phyloP scores from a whole-genome alignment of 2,113 vertebrate genomes.

The Micromys minutus region DNA sequence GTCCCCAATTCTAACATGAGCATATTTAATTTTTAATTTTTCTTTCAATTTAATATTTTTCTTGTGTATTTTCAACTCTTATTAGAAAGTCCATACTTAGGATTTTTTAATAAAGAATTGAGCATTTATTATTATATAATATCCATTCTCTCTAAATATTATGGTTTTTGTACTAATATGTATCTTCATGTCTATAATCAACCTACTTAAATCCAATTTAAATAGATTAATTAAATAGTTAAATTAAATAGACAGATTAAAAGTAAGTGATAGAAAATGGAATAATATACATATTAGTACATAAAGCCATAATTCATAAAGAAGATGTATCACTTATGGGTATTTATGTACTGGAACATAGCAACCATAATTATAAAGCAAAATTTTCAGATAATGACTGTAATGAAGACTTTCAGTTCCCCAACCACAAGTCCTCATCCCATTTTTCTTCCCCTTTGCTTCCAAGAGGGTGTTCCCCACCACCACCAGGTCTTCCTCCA shows the following conservation, averaged over 20 bases:
- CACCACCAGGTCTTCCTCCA: no score
- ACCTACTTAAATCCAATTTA: slow-evolving; percentile 5
- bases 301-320: slow-evolving; percentile 40
- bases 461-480: no score
- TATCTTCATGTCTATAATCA: slow-evolving; percentile 31
- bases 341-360: slow-evolving; percentile 38
- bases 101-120: neutral
- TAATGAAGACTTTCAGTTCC: neutral
- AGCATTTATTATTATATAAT: neutral
- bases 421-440: no score
- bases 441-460: no score
- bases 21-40: neutral
- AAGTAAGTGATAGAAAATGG: slow-evolving; percentile 40
- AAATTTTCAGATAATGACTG: slow-evolving; percentile 34
- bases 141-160: neutral
- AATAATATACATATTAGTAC: neutral
- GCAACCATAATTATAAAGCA: neutral
- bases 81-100: neutral
- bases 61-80: neutral
- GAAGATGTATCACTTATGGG: neutral
- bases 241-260: neutral
- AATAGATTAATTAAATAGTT: neutral
- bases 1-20: neutral
- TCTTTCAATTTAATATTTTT: slow-evolving; percentile 44
- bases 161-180: no score